Evolutionary conservation across 2,888 invertebrate species (phyloP), one percentile per base, ranked within the genome.

Genomic region (Acleris cristana): DNA sequence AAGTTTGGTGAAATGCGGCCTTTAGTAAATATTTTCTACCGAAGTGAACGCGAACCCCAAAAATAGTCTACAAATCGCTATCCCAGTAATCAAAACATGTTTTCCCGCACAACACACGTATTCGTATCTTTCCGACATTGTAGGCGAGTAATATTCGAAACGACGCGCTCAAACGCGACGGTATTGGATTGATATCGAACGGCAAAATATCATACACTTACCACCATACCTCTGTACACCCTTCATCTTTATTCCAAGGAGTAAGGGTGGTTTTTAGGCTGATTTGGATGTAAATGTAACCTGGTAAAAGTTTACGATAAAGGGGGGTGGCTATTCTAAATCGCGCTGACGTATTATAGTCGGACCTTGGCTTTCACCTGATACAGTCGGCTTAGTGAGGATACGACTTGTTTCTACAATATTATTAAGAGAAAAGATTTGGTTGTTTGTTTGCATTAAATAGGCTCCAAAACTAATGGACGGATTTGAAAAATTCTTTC

Each of bases 301-400:
- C 23, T 72, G 73, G 78, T 69, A 64, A 69, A 73, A 70, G 69
- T 73, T 75, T 77, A 78, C 86, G 87, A 88, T 88, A 88, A 88
- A 88, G 89, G 72, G 81, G 85, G 90, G 87, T 84, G 87, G 89
- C 85, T 84, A 87, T 89, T 89, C 83, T 79, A 82, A 89, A 89
- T 89, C 86, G 84, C 80, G 90, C 90, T 90, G 90, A 90, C 90
- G 87, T 87, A 87, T 87, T 86, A 88, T 85, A 84, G 82, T 81
- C 74, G 85, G 85, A 88, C 85, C 86, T 85, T 84, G 74, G 83
- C 75, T 82, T 67, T 89, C 86, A 90, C 90, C 90, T 90, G 90
- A 89, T 82, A 80, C 77, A 74, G 83, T 81, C 79, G 72, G 77
- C 72, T 72, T 79, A 77, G 73, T 70, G 75, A 70, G 87, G 89